Conservation (phyloP, 1,140 invertebrate genomes). For the Trachymyrmex cornetzi region DNA sequence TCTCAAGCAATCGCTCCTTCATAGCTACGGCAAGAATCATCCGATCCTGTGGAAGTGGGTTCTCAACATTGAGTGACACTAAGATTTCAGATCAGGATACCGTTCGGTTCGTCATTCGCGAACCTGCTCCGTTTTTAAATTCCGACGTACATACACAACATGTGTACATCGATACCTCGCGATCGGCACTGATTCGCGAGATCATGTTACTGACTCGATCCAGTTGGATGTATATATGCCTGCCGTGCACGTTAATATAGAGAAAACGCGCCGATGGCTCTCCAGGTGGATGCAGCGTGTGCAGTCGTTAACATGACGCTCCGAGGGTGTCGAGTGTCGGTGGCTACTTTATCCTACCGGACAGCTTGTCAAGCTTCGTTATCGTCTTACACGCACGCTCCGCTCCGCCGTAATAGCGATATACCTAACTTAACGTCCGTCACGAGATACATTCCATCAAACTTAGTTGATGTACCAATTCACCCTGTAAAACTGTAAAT, state of each 20-base stretch:
- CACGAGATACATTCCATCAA: conserved; percentile 71
- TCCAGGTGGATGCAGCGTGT: conserved; percentile 61
- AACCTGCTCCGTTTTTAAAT: conserved; percentile 77
- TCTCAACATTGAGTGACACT: conserved; percentile 52
- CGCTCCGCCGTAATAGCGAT: conserved; percentile 67
- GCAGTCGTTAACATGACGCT: conserved; percentile 74
- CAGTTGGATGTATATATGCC: conserved; percentile 74
- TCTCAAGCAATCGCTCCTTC: not conserved
- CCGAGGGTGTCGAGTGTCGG: conserved; percentile 82
- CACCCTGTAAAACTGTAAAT: not conserved
- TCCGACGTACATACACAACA: conserved; percentile 54
- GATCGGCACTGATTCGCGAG: conserved; percentile 68
- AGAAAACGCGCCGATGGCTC: conserved; percentile 76
- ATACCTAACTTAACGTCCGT: conserved; percentile 46
- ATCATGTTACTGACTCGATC: conserved; percentile 65
- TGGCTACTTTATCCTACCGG: conserved; percentile 82
- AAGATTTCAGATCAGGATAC: conserved; percentile 75
- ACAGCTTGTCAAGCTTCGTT: conserved; percentile 85
- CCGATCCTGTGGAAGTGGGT: conserved; percentile 26
- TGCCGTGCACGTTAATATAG: conserved; percentile 74
- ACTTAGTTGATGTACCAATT: conserved; percentile 25
- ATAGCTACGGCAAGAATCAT: not conserved
- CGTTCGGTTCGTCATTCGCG: conserved; percentile 73
- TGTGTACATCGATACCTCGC: conserved; percentile 76
- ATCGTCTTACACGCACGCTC: conserved; percentile 83